Percentiles rank a stretch among this genome's conserved stretches.
phyloP scores from a whole-genome alignment of 2,888 invertebrate species.

The Silvanus unidentatus region DNA sequence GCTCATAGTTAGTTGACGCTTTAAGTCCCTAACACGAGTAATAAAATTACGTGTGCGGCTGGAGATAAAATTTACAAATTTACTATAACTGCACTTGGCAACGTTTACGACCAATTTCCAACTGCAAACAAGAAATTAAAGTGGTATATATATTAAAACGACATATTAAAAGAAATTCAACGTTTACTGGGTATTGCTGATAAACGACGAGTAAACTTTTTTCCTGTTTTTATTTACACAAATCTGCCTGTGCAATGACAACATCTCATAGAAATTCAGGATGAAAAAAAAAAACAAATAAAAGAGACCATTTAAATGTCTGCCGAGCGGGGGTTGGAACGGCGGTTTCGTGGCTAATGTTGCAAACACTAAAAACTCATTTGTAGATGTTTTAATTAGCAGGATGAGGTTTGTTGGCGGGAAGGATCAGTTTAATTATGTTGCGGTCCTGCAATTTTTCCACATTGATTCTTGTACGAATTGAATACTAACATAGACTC shows the following conservation, averaged over 20 bases:
- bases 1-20: constrained; percentile 30
- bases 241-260: too few relatives aligned
- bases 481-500: too few relatives aligned
- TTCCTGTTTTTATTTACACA: too few relatives aligned
- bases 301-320: too few relatives aligned
- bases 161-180: constrained; percentile 16
- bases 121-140: constrained; percentile 28
- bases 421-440: too few relatives aligned
- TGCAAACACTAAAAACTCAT: too few relatives aligned
- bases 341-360: background rate
- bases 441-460: background rate
- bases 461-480: too few relatives aligned
- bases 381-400: too few relatives aligned
- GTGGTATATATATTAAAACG: constrained; percentile 13
- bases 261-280: too few relatives aligned
- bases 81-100: constrained; percentile 24
- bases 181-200: background rate
- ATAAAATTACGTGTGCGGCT: constrained; percentile 31
- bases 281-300: too few relatives aligned
- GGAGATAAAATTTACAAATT: constrained; percentile 30
- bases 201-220: background rate
- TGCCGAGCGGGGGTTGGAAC: too few relatives aligned
- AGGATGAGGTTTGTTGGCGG: constrained; percentile 7
- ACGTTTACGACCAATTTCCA: constrained; percentile 28
- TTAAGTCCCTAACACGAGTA: constrained; percentile 29